Evolutionary conservation across 1,140 invertebrate genomes (phyloP).

Genomic region (Orussus abietinus): DNA sequence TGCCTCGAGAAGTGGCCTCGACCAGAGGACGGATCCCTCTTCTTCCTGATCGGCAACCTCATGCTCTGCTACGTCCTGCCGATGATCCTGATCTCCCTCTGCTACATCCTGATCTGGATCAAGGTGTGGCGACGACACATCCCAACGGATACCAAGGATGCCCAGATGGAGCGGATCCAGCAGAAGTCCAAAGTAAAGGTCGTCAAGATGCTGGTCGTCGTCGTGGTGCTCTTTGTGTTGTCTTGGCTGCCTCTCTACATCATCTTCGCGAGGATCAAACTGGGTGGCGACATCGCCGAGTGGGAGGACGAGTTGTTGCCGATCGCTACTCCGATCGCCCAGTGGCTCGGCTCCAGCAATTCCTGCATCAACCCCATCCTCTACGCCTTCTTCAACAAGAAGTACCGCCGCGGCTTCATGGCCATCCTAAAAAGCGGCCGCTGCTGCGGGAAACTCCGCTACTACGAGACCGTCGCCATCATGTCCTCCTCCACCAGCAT

Average conservation of each 20-base stretch:
- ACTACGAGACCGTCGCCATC: conserved; percentile 78
- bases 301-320: conserved; percentile 77
- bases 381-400: conserved; percentile 97
- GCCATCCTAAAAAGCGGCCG: conserved; percentile 80
- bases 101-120: conserved; percentile 90
- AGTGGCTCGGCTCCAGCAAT: conserved; percentile 94
- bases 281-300: conserved; percentile 65
- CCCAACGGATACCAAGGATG: conserved; percentile 86
- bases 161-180: conserved; percentile 85
- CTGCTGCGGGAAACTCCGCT: conserved; percentile 77
- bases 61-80: conserved; percentile 90
- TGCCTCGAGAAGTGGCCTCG: conserved; percentile 84
- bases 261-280: conserved; percentile 82
- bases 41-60: conserved; percentile 86
- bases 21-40: conserved; percentile 71
- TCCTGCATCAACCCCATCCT: conserved; percentile 96
- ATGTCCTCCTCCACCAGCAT: conserved; percentile 79
- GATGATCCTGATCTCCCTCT: conserved; percentile 84
- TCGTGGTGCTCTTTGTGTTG: conserved; percentile 89
- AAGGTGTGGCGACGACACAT: conserved; percentile 85
- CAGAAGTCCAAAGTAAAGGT: conserved; percentile 92
- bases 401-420: conserved; percentile 89
- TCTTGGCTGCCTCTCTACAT: conserved; percentile 94
- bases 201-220: conserved; percentile 93
- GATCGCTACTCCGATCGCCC: conserved; percentile 83